Conservation (phyloP, 2,888 invertebrate genomes). For the Cephus sareptanus region DNA sequence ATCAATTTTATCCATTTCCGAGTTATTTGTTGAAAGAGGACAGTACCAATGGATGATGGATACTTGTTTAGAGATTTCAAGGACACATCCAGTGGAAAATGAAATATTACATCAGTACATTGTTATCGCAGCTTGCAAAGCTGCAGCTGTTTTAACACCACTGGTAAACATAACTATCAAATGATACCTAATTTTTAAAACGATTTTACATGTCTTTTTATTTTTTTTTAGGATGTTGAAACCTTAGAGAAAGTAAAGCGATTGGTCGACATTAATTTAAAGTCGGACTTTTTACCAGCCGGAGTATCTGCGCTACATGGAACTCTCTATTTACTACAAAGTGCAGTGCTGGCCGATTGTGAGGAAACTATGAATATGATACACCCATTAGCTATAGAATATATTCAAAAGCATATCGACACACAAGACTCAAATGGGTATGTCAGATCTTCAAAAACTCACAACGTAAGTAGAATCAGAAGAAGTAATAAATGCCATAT, state of each 20-base stretch:
- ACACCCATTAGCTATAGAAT: constrained; percentile 68
- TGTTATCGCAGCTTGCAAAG: constrained; percentile 75
- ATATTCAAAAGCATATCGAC: constrained; percentile 68
- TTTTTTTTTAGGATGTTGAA: constrained; percentile 67
- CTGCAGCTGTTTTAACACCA: constrained; percentile 74
- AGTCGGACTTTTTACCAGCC: constrained; percentile 73
- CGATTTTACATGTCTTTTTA: constrained; percentile 6
- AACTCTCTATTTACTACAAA: constrained; percentile 75
- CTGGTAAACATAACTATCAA: constrained; percentile 58
- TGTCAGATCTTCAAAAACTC: constrained; percentile 18
- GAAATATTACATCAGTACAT: constrained; percentile 80
- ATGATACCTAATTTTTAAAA: neutral
- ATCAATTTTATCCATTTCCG: constrained; percentile 79
- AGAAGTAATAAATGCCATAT: constrained; percentile 2
- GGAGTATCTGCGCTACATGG: constrained; percentile 76
- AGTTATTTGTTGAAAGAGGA: constrained; percentile 79
- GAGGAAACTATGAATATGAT: constrained; percentile 69
- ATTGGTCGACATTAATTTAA: constrained; percentile 71
- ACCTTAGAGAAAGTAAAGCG: constrained; percentile 73
- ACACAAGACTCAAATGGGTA: constrained; percentile 60
- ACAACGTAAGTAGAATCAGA: neutral
- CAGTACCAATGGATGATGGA: constrained; percentile 87
- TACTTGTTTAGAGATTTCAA: constrained; percentile 75
- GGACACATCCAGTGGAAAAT: constrained; percentile 78
- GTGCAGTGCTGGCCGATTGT: constrained; percentile 66